Conservation (phyloP, 2,113 vertebrate genomes). For the Tenrec ecaudatus region DNA sequence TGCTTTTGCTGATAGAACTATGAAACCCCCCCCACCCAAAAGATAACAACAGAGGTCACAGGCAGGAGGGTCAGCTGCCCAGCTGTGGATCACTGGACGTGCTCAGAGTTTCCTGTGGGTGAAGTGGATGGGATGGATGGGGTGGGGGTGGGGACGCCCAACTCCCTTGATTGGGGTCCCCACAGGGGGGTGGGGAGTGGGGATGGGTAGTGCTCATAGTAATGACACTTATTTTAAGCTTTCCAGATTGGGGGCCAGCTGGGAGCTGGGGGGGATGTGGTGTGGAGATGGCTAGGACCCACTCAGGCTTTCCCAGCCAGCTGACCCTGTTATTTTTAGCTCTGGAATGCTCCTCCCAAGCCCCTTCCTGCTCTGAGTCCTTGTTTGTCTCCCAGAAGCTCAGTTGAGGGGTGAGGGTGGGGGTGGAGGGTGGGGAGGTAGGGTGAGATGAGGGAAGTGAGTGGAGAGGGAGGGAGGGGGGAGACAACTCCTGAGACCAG, state of each 20-base stretch:
- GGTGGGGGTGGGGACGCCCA: neutral
- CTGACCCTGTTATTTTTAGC: constrained; percentile 88
- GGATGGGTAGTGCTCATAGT: constrained; percentile 46
- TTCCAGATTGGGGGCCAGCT: constrained; percentile 67
- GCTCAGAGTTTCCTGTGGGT: neutral
- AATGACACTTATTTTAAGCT: constrained; percentile 69
- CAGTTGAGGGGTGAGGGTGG: neutral
- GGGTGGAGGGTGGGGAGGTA: neutral
- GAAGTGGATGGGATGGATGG: accelerated
- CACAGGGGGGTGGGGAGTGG: neutral
- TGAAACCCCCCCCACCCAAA: neutral
- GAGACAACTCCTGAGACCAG: neutral
- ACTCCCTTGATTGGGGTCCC: neutral
- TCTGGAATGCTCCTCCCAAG: constrained; percentile 81
- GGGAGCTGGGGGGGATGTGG: constrained; percentile 18
- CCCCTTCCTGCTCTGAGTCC: constrained; percentile 59
- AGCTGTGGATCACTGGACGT: neutral
- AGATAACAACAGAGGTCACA: neutral
- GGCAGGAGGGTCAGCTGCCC: neutral
- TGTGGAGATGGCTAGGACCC: neutral
- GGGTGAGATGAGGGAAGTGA: neutral
- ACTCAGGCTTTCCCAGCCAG: constrained; percentile 66
- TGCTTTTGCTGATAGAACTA: neutral
- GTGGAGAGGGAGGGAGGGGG: neutral
- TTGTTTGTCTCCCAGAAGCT: constrained; percentile 16